phyloP scores from a whole-genome alignment of 2,113 vertebrate species.

The Strix aluco region DNA sequence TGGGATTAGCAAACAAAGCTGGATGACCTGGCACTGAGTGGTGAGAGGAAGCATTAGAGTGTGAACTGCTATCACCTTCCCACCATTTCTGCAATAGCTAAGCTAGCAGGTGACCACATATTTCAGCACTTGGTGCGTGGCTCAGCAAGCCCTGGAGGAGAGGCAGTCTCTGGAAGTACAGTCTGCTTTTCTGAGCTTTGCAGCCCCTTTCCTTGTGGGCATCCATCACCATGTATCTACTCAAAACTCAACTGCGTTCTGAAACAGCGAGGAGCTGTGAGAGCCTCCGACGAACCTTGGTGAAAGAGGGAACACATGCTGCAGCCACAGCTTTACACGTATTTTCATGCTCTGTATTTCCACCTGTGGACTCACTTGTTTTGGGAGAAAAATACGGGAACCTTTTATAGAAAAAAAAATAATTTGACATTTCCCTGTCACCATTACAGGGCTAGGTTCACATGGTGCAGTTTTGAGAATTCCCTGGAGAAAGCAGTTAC shows the following conservation, averaged over 20 bases:
- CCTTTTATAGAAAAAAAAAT: background rate
- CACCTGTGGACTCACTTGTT: background rate
- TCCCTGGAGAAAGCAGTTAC: background rate
- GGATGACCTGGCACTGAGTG: background rate
- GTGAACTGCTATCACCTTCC: background rate
- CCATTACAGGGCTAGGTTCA: background rate
- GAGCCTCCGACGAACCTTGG: accelerated
- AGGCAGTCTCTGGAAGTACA: background rate
- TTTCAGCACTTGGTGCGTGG: background rate
- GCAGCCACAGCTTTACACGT: accelerated
- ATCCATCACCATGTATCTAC: accelerated
- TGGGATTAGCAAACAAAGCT: background rate
- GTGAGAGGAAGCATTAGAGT: background rate
- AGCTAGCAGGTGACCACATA: accelerated
- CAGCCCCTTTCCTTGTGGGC: background rate
- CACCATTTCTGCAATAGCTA: background rate
- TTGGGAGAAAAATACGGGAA: background rate
- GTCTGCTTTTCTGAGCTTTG: background rate
- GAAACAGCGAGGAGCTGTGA: background rate
- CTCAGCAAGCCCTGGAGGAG: background rate
- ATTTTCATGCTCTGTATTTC: background rate
- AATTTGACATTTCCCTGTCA: background rate
- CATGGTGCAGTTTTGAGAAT: background rate
- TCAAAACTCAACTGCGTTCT: accelerated
- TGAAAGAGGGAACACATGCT: background rate